Percentiles rank a stretch among this genome's conserved stretches.
phyloP scores from a whole-genome alignment of 2,797 vertebrate genomes.

The Myiotriccus ornatus region DNA sequence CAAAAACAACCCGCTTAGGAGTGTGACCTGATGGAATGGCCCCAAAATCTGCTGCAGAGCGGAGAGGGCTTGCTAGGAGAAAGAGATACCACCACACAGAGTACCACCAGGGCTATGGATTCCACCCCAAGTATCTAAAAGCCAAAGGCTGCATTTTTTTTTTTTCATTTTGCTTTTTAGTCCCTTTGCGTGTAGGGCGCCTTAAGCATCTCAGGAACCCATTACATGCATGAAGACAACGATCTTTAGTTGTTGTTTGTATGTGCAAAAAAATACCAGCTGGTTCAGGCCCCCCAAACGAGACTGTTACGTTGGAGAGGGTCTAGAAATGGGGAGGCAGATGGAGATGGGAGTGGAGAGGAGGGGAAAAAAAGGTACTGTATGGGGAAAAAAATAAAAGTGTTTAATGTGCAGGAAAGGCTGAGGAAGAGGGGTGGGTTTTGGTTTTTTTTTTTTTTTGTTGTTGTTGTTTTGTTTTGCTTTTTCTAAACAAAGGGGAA shows the following conservation, averaged over 20 bases:
- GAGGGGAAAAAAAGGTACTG: rapidly evolving
- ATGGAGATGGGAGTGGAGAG: not conserved
- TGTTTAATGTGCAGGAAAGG: not conserved
- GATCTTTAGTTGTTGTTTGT: not conserved
- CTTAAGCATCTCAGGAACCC: not conserved
- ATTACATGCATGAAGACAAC: not conserved
- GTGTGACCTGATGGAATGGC: not conserved
- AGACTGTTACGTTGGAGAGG: not conserved
- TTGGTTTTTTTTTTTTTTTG: not conserved
- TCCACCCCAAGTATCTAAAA: not conserved
- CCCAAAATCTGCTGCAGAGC: not conserved
- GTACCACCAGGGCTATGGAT: rapidly evolving
- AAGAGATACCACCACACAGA: not conserved
- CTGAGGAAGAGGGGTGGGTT: not conserved
- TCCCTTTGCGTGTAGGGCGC: not conserved
- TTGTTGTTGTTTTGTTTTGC: not conserved
- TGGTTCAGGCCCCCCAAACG: not conserved
- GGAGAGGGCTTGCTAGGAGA: not conserved
- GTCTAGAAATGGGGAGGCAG: not conserved
- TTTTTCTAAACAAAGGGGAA: slow-evolving; percentile 21
- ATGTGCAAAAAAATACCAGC: not conserved
- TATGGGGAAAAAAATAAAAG: not conserved
- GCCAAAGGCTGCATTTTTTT: not conserved
- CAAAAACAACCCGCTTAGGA: not conserved
- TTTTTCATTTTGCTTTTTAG: not conserved